Base-by-base conservation (phyloP, 1,140 invertebrate genomes). In the Hydropsyche tenuis region DNA sequence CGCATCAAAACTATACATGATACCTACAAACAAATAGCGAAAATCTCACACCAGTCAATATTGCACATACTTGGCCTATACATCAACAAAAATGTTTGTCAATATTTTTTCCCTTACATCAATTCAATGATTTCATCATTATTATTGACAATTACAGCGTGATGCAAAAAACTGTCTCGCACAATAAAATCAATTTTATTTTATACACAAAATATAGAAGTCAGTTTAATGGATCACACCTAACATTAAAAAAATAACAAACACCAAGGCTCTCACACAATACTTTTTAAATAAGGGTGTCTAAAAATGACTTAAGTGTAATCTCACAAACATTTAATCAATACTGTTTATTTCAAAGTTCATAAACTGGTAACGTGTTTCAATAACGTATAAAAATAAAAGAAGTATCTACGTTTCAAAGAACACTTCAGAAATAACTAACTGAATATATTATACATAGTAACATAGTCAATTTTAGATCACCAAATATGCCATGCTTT, bases 31-130 rank as follows among this genome's bases (percentile, higher is more conserved):
- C 18, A 68, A 68, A 60, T 48, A 48, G 11, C 14, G 48, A 23
- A 60, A n/a, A 48, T 43, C 45, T 48, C 23, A 68, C 43, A 68
- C 42, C 30, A 42, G 63, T 65, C 65, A 69, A 46, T 25, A 70
- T 70, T 70, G 68, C 68, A 70, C 68, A 70, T 70, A 20, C 27
- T 48, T 70, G 68, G 68, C 68, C 68, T 70, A 70, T 70, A 70
- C 48, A 56, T 25, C 27, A 22, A 18, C 25, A 16, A 20, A 18
- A 69, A 63, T 37, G 27, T 53, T 53, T 9, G 30, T 37, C 1
- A 27, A 16, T 43, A 66, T 43, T 42, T 42, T 45, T 66, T 45
- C 43, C 22, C 45, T 68, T 37, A 37, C 30, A 68, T 68, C 45
- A 5, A 56, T 37, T 22, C 14, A 70, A 70, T 70, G 48, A 70